Evolutionary conservation across 2,113 vertebrate species (phyloP), one percentile per base, ranked within the genome.

Genomic region (Corvus hawaiiensis): DNA sequence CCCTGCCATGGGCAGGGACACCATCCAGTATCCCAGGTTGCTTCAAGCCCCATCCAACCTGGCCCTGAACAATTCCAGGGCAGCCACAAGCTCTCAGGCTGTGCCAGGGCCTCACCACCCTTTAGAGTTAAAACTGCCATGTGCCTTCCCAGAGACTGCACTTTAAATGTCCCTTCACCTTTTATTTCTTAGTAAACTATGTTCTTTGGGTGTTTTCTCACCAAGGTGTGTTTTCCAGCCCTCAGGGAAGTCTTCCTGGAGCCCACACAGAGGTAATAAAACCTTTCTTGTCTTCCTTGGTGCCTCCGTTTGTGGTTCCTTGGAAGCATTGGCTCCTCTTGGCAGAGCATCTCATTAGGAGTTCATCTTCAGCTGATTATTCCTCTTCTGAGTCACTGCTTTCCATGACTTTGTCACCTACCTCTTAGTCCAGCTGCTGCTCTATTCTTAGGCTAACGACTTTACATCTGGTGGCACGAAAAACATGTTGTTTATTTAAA

Each of bases 401-500:
- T 91, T 59, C 80, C 30, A 18, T 39, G 73, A 72, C 80, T 90
- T 84, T 89, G 56, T 87, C 93, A 78, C 84, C 87, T 37, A 4
- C 35, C 62, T 43, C 4, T 4, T 23, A 63, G 87, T 79, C 87
- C 91, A 91, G 81, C 91, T 87, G 91, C 91, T 4, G 20, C 82
- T 93, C 84, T 73, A 63, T 84, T 94, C 91, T 89, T 78, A 75
- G 69, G n/a, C 66, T 74, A 66, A 64, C 0, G 9, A 58, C 77
- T 92, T 94, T 79, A 92, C 80, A 84, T 78, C 74, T 94, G 81
- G 56, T 56, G 44, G 71, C 83, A 62, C 0, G n/a, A 61, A 94
- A 94, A 93, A 79, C 71, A 91, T 51, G 67, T 51, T 95, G 84
- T 96, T 96, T 95, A 80, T 89, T 90, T 90, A 88, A 91, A 59